Percentiles rank a stretch among this genome's conserved stretches.
These are phyloP conservation scores for Podabrus alpinus DNA, from an alignment of 2,888 invertebrate genomes.

Conservation along the genomic window DNA sequence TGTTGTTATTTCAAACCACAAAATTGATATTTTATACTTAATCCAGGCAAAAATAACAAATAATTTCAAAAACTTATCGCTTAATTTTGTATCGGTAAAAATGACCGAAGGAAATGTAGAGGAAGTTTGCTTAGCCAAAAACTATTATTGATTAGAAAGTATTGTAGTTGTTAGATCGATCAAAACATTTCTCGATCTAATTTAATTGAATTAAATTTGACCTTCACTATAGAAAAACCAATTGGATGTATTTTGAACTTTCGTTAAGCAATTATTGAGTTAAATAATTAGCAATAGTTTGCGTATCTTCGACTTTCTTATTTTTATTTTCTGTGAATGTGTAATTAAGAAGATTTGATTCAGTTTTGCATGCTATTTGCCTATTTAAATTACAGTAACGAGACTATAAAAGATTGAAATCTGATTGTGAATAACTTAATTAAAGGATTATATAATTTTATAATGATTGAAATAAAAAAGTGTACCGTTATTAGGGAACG, in stretches of 20 bases:
- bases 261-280: neutral
- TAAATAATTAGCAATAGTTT: neutral
- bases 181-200: neutral
- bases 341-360: neutral
- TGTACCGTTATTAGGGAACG: neutral
- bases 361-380: neutral
- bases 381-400: neutral
- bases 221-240: neutral
- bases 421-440: neutral
- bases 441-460: neutral
- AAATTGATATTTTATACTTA: neutral
- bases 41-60: too few species aligned
- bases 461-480: neutral
- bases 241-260: neutral
- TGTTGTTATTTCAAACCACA: neutral
- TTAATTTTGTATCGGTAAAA: neutral
- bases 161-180: neutral
- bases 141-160: neutral
- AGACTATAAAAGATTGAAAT: neutral
- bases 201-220: neutral
- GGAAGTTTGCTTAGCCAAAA: neutral
- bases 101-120: neutral
- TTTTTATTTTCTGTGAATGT: neutral
- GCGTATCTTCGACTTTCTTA: neutral
- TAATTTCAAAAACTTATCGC: neutral